A percentile compares a stretch with the other conserved stretches of the same genome.
Conservation (phyloP, 2,797 vertebrate species). For the Pseudomugil gertrudae region DNA sequence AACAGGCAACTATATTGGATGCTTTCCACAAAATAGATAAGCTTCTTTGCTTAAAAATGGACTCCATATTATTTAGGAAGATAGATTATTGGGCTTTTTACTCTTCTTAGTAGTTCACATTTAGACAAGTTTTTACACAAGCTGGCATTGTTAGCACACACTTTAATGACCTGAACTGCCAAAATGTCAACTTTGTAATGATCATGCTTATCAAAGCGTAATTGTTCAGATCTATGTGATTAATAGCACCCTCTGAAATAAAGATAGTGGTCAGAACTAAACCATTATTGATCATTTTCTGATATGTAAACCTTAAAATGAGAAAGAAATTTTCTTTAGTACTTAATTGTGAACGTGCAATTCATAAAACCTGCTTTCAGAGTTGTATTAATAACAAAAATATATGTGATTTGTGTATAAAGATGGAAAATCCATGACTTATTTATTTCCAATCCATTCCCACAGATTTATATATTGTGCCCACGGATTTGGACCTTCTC, state of each 20-base stretch:
- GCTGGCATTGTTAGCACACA: neutral
- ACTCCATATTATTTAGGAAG: neutral
- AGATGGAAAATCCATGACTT: neutral
- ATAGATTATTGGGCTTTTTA: neutral
- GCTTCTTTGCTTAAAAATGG: neutral
- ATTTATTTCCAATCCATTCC: neutral
- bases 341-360: neutral
- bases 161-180: neutral
- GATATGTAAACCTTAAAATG: neutral
- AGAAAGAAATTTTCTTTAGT: neutral
- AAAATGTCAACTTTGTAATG: neutral
- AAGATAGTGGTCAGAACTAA: neutral
- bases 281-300: neutral
- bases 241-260: neutral
- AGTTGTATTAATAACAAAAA: neutral
- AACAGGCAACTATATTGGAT: neutral
- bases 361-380: neutral
- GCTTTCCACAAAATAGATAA: neutral
- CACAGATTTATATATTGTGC: neutral
- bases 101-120: neutral
- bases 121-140: neutral
- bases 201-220: neutral
- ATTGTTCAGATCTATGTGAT: neutral
- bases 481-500: neutral
- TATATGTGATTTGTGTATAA: neutral